phyloP scores from a whole-genome alignment of 2,113 vertebrate genomes.

The Megaceryle torquata region DNA sequence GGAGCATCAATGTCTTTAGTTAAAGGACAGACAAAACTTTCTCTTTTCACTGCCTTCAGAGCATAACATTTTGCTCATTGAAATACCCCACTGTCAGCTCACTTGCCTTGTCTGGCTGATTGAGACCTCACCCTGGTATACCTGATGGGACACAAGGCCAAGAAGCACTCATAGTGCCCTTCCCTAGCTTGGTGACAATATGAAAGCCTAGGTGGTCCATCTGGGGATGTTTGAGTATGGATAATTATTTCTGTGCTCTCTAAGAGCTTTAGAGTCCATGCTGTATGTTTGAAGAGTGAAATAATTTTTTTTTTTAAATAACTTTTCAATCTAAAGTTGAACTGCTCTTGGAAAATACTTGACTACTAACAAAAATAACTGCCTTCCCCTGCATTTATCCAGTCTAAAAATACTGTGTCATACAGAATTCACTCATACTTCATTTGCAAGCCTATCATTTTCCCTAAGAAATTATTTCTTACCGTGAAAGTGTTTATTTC shows the following conservation, averaged over 20 bases:
- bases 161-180: neutral
- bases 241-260: neutral
- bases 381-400: neutral
- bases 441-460: neutral
- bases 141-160: rapidly evolving
- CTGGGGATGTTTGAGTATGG: neutral
- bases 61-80: neutral
- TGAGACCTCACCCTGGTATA: neutral
- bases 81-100: neutral
- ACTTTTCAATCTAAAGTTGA: neutral
- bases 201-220: neutral
- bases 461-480: neutral
- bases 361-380: neutral
- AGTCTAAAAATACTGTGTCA: neutral
- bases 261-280: neutral
- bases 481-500: neutral
- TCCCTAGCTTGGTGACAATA: neutral
- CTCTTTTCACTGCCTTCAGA: neutral
- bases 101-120: neutral
- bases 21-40: neutral
- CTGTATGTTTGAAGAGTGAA: neutral
- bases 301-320: neutral
- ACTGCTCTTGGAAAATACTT: neutral
- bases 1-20: neutral
- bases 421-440: neutral